A percentile compares a stretch with the other conserved stretches of the same genome.
These are phyloP conservation scores for Panorpa germanica DNA, from an alignment of 2,888 invertebrate genomes.

Conservation along the genomic window DNA sequence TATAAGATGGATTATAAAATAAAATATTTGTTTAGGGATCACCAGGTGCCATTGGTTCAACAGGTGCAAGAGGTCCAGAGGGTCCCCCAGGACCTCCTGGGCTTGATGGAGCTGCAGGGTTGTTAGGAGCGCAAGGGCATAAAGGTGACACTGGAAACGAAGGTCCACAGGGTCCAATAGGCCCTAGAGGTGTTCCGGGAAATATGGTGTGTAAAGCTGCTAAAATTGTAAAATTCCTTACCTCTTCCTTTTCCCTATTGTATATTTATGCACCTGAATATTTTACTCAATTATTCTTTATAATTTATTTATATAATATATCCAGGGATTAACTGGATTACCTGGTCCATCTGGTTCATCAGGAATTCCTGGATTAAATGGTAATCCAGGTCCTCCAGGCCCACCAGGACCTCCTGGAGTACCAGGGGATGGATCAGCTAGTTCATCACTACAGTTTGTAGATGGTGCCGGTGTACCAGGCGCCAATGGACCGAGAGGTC, in stretches of 20 bases:
- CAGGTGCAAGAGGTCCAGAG: slow-evolving; percentile 32
- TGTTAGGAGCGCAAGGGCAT: slow-evolving; percentile 17
- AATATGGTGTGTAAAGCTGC: slow-evolving; percentile 18
- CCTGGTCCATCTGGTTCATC: slow-evolving; percentile 16
- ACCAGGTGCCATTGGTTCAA: slow-evolving; percentile 33
- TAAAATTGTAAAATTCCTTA: neutral
- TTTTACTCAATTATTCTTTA: neutral
- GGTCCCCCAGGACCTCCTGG: slow-evolving; percentile 31
- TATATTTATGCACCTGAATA: neutral
- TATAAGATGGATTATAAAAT: no score
- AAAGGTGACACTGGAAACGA: slow-evolving; percentile 31
- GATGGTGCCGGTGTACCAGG: slow-evolving; percentile 24
- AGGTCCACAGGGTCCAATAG: slow-evolving; percentile 32
- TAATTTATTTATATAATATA: neutral
- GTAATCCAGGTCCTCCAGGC: slow-evolving; percentile 17
- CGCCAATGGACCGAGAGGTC: slow-evolving; percentile 19
- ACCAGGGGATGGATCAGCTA: slow-evolving; percentile 19
- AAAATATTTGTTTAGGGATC: no score
- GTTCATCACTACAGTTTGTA: neutral
- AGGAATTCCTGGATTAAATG: slow-evolving; percentile 29
- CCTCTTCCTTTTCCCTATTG: neutral
- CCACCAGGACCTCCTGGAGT: slow-evolving; percentile 27
- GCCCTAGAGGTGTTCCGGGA: slow-evolving; percentile 35
- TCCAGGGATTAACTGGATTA: neutral
- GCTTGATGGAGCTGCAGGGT: slow-evolving; percentile 6